Percentiles rank a stretch among this genome's conserved stretches.
phyloP scores from a whole-genome alignment of 2,797 vertebrate genomes.

The Botia kubotai region DNA sequence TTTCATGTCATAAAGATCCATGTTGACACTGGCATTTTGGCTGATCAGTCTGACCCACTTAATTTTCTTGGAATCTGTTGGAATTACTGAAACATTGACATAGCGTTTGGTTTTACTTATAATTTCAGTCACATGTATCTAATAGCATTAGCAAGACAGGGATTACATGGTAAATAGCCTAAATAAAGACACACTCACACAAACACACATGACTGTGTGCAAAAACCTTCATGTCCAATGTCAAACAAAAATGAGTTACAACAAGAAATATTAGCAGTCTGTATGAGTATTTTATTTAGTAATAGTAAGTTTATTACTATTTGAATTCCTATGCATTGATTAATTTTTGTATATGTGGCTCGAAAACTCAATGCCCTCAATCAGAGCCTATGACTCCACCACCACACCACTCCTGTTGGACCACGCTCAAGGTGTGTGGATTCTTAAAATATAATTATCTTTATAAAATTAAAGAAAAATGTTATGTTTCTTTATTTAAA shows the following conservation, averaged over 20 bases:
- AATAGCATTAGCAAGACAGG: conserved; percentile 18
- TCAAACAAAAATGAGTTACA: not conserved
- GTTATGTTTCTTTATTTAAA: no score
- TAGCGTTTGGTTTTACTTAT: not conserved
- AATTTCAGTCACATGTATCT: conserved; percentile 31
- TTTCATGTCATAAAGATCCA: not conserved
- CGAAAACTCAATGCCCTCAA: not conserved
- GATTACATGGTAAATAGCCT: conserved; percentile 12
- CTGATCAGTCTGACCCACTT: conserved; percentile 8
- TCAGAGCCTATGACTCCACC: not conserved
- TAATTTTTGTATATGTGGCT: not conserved
- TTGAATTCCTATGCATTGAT: not conserved
- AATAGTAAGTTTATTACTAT: no score
- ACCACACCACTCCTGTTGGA: not conserved
- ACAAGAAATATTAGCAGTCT: not conserved
- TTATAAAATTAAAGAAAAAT: no score
- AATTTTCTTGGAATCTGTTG: not conserved
- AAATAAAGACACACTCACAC: not conserved
- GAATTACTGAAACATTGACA: not conserved
- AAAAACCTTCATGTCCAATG: not conserved
- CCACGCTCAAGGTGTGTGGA: not conserved
- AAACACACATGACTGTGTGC: not conserved
- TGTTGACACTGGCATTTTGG: not conserved
- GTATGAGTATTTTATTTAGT: no score
- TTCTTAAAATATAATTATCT: no score